These are phyloP conservation scores for Xyliphius kryptos DNA, from an alignment of 2,113 vertebrate species.

Conservation along the genomic window DNA sequence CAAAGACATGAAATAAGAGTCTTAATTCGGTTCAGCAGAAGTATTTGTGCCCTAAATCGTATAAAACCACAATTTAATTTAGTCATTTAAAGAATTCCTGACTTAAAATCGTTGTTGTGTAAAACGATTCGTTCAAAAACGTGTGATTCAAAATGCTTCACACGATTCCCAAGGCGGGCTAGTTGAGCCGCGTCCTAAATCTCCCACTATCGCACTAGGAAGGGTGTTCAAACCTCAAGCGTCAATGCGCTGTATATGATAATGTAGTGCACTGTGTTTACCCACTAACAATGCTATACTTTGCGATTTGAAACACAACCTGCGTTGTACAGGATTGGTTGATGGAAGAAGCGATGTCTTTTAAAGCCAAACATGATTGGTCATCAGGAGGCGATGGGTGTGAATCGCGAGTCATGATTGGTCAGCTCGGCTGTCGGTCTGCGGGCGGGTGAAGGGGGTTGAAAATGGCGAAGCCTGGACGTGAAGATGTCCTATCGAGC, in stretches of 20 bases:
- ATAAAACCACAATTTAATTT: no score
- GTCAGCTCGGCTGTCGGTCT: neutral
- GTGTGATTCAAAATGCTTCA: neutral
- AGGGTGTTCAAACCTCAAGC: neutral
- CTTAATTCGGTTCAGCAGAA: no score
- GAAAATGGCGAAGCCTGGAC: conserved; percentile 44
- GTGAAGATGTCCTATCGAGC: conserved; percentile 37
- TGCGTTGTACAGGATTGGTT: no score
- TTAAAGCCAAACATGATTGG: neutral
- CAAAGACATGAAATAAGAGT: no score
- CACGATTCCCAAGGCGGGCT: neutral
- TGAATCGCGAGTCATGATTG: neutral
- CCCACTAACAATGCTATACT: no score
- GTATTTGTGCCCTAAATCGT: no score
- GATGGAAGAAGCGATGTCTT: no score
- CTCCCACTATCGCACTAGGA: neutral
- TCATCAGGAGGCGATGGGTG: neutral
- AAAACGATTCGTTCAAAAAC: no score
- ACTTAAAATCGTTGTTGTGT: neutral
- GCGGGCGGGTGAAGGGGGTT: neutral
- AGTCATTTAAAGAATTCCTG: no score
- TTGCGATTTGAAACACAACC: no score
- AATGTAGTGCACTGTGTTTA: neutral
- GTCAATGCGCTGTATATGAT: no score
- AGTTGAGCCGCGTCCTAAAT: neutral